Evolutionary conservation across 1,140 invertebrate genomes (phyloP).

Genomic region (Lutraria rhynchaena): DNA sequence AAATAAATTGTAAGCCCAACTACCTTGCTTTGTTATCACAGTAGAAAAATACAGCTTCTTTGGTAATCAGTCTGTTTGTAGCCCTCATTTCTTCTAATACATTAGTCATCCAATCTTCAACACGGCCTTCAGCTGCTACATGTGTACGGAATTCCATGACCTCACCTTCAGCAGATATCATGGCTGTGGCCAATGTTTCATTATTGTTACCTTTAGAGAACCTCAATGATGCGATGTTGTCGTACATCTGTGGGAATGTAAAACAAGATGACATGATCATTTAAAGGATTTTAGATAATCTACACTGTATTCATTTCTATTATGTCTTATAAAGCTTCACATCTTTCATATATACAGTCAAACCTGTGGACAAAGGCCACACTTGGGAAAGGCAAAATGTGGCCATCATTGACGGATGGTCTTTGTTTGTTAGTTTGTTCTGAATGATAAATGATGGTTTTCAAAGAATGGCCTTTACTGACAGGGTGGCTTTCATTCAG

Average conservation of each 20-base stretch:
- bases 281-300: too few species aligned
- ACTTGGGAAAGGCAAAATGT: too few species aligned
- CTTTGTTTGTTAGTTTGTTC: too few species aligned
- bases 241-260: conserved; percentile 95
- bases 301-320: background rate
- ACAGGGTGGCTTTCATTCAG: too few species aligned
- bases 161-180: conserved; percentile 94
- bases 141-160: conserved; percentile 90
- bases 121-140: conserved; percentile 86
- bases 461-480: too few species aligned
- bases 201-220: conserved; percentile 86
- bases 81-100: conserved; percentile 91
- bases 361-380: too few species aligned
- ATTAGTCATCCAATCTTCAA: conserved; percentile 95
- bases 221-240: conserved; percentile 91
- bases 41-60: conserved; percentile 93
- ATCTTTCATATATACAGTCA: too few species aligned
- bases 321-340: background rate
- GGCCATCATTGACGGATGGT: too few species aligned
- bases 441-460: too few species aligned
- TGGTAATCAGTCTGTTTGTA: conserved; percentile 92
- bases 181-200: conserved; percentile 87
- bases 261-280: too few species aligned
- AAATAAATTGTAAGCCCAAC: conserved; percentile 26
- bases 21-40: conserved; percentile 87